Percentiles rank a stretch among this genome's conserved stretches.
Conservation (phyloP, 2,888 invertebrate genomes). For the Oscheius onirici region DNA sequence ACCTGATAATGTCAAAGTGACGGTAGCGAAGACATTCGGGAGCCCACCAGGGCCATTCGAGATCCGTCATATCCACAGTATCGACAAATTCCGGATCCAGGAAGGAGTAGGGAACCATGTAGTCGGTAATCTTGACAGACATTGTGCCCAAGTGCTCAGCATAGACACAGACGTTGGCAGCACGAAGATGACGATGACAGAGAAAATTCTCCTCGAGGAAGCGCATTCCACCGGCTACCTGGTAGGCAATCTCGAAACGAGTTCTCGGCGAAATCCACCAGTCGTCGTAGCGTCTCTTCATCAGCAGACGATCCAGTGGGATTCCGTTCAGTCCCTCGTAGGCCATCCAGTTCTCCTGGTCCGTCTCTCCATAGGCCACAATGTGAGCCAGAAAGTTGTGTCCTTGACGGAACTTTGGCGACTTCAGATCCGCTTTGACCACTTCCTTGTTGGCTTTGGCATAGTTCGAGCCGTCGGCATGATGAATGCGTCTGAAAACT, state of each 20-base stretch:
- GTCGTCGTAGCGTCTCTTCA: constrained; percentile 26
- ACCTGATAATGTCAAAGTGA: constrained; percentile 15
- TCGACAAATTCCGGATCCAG: constrained; percentile 6
- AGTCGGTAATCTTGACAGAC: constrained; percentile 29
- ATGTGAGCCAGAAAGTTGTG: constrained; percentile 18
- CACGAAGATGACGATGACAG: constrained; percentile 28
- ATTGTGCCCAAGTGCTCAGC: background rate
- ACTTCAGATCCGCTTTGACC: background rate
- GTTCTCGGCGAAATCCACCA: constrained; percentile 12
- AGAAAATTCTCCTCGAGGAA: constrained; percentile 28
- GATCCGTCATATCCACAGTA: background rate
- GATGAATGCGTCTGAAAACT: constrained; percentile 21
- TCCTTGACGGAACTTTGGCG: background rate
- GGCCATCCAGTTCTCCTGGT: background rate
- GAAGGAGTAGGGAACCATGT: constrained; percentile 25
- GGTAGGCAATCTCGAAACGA: constrained; percentile 20
- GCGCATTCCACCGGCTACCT: constrained; percentile 28
- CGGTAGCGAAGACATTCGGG: constrained; percentile 14
- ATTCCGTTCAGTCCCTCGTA: constrained; percentile 17
- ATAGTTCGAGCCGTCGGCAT: constrained; percentile 15
- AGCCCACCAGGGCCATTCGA: constrained; percentile 31
- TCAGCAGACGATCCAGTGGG: constrained; percentile 24
- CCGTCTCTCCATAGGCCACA: constrained; percentile 15
- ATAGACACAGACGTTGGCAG: constrained; percentile 22
- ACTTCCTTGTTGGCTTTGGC: constrained; percentile 6